phyloP scores from a whole-genome alignment of 2,797 vertebrate species.

The Masticophis lateralis region DNA sequence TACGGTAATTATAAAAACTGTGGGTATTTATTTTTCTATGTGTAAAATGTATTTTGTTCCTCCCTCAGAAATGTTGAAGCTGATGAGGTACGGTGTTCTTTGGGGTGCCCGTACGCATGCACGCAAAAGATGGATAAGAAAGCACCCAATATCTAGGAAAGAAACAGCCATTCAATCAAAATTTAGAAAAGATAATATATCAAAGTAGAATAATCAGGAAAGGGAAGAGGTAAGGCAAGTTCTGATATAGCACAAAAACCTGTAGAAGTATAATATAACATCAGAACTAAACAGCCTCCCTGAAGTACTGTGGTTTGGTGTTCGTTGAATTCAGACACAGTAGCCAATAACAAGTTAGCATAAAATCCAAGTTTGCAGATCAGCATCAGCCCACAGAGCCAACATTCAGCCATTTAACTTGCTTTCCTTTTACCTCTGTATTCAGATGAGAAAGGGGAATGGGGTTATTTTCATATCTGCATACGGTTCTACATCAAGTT shows the following conservation, averaged over 20 bases:
- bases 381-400: neutral
- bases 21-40: neutral
- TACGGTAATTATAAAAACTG: neutral
- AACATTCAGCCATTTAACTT: neutral
- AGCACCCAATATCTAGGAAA: neutral
- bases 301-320: neutral
- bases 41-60: neutral
- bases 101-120: neutral
- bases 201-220: neutral
- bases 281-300: neutral
- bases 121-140: neutral
- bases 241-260: neutral
- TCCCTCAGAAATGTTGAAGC: too few relatives aligned
- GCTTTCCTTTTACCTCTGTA: neutral
- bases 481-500: neutral
- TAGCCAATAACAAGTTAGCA: neutral
- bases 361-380: neutral
- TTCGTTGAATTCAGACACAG: neutral
- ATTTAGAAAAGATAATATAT: neutral
- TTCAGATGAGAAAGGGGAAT: neutral
- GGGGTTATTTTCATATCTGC: neutral
- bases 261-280: neutral
- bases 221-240: neutral
- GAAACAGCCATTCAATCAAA: neutral
- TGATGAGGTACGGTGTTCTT: too few relatives aligned